Evolutionary conservation across 2,113 vertebrate genomes (phyloP).

Genomic region (Romanogobio albipinnatus): DNA sequence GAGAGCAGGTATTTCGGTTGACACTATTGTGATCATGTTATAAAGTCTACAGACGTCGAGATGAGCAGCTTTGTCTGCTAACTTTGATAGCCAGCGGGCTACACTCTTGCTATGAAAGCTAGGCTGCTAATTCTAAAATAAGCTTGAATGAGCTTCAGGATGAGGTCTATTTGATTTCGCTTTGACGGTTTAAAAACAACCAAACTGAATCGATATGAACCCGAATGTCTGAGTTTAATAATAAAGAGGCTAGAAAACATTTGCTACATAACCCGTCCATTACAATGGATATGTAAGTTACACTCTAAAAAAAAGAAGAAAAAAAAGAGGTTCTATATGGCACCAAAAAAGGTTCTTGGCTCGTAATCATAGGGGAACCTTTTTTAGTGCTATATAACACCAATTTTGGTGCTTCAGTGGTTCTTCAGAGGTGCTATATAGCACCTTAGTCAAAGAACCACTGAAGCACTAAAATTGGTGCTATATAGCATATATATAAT

Average conservation of each 20-base stretch:
- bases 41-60: not conserved
- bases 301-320: too few species aligned
- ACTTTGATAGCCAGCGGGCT: not conserved
- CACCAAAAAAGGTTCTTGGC: too few species aligned
- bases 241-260: not conserved
- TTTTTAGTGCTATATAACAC: too few species aligned
- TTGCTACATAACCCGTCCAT: not conserved
- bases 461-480: too few species aligned
- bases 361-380: too few species aligned
- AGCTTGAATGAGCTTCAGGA: not conserved
- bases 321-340: too few species aligned
- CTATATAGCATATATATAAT: too few species aligned
- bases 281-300: not conserved
- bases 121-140: not conserved
- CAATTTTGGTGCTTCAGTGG: too few species aligned
- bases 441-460: too few species aligned
- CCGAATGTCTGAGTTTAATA: not conserved
- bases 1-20: constrained; percentile 19
- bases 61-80: not conserved
- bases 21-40: not conserved
- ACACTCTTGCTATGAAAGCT: not conserved
- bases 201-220: not conserved
- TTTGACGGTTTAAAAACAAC: not conserved
- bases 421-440: too few species aligned
- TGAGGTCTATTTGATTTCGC: not conserved